phyloP scores from a whole-genome alignment of 2,797 vertebrate genomes.

The Champsocephalus gunnari region DNA sequence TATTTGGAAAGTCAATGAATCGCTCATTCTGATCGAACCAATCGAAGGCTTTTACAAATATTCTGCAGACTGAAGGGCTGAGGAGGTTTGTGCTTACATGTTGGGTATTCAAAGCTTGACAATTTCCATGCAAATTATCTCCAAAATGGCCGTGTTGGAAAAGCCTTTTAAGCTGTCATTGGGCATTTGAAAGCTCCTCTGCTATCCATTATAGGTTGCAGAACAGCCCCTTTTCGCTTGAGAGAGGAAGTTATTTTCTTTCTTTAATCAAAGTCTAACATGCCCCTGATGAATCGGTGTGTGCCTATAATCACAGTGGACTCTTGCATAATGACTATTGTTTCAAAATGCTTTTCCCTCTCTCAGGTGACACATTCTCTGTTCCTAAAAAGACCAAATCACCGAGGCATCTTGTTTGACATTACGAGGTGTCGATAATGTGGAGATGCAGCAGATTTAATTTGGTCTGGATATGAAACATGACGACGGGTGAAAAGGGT shows the following conservation, averaged over 20 bases:
- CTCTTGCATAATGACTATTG: not conserved
- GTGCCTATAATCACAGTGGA: not conserved
- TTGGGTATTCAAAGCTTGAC: not conserved
- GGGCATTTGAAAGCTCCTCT: not conserved
- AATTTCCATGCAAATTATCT: not conserved
- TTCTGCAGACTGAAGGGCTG: not conserved
- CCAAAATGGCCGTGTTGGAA: not conserved
- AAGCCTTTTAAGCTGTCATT: not conserved
- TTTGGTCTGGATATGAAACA: not conserved
- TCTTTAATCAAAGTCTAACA: not conserved
- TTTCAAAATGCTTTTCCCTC: not conserved
- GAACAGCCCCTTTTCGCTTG: not conserved
- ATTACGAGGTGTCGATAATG: not conserved
- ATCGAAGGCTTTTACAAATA: not conserved
- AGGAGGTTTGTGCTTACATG: not conserved
- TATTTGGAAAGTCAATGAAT: not conserved
- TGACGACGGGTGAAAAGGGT: too few relatives aligned
- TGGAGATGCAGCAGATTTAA: constrained; percentile 14
- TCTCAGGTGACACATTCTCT: not conserved
- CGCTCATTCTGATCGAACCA: constrained; percentile 10
- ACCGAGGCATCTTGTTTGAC: constrained; percentile 2
- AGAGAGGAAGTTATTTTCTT: not conserved
- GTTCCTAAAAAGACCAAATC: not conserved
- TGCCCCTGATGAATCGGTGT: not conserved
- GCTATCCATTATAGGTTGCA: not conserved